Percentiles rank a stretch among this genome's conserved stretches.
phyloP scores from a whole-genome alignment of 23 tunicate genomes.

The Trididemnum miniatum region DNA sequence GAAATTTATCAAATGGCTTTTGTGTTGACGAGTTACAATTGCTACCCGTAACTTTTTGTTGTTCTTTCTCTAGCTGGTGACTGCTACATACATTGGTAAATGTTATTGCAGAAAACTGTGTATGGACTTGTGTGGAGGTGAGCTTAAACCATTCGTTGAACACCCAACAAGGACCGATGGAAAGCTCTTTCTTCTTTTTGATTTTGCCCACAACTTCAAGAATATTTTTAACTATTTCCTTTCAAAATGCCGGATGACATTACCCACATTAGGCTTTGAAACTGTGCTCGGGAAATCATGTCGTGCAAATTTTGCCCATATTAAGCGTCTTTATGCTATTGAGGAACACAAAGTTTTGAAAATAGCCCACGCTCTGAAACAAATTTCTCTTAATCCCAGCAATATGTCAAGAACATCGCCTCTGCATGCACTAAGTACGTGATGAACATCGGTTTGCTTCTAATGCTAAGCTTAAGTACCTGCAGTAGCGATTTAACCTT shows the following conservation, averaged over 20 bases:
- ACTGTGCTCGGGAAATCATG: too few relatives aligned
- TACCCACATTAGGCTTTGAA: not conserved
- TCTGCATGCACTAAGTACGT: slow-evolving; percentile 14
- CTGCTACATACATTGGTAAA: too few relatives aligned
- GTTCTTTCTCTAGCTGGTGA: too few relatives aligned
- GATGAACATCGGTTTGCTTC: too few relatives aligned
- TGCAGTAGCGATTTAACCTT: too few relatives aligned
- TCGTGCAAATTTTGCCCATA: not conserved
- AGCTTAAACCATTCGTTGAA: not conserved
- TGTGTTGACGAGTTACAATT: too few relatives aligned
- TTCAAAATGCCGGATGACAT: not conserved
- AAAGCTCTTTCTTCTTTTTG: slow-evolving; percentile 3
- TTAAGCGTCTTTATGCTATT: too few relatives aligned
- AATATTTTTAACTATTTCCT: slow-evolving; percentile 12
- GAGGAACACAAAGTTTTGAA: slow-evolving; percentile 1
- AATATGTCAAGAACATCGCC: slow-evolving; percentile 17
- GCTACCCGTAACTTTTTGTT: too few relatives aligned
- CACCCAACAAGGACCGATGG: not conserved
- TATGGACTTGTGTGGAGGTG: slow-evolving; percentile 1
- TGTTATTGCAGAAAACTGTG: slow-evolving; percentile 20
- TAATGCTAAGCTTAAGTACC: too few relatives aligned
- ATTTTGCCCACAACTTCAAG: slow-evolving; percentile 27
- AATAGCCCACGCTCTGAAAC: slow-evolving; percentile 5
- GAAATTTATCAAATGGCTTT: too few relatives aligned
- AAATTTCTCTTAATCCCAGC: slow-evolving; percentile 25